Evolutionary conservation across 2,113 vertebrate species (phyloP), one percentile per base, ranked within the genome.

Genomic region (Xiphophorus maculatus): DNA sequence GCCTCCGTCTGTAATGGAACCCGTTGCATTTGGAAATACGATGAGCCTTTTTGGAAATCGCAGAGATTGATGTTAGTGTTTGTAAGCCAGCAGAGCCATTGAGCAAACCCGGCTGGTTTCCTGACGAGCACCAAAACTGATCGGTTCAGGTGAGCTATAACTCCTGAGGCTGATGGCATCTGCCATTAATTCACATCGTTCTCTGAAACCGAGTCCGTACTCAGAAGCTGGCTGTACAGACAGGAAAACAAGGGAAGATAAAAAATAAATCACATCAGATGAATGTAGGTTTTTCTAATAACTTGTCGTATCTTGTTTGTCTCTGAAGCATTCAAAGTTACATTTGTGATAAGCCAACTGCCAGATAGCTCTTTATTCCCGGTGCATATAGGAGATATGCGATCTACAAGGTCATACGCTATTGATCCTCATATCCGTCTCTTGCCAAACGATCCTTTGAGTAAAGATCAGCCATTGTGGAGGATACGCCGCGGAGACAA

Each of bases 401-500:
- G 19, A 66, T n/a, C 66, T 62, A 14, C 48, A 81, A 63, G 54
- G 73, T 74, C 73, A 63, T 10, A 25, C 54, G 28, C 9, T 64
- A 67, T 44, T 33, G 25, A 44, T 72, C 63, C 22, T 58, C 48
- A 58, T 54, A 64, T 72, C 58, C 67, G 42, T 37, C 58, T 58
- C 30, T 14, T 1, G 5, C 19, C 63, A 37, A 48, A 58, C 2
- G 44, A 66, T 54, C 63, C 42, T 74, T 72, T 28, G 22, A 71
- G 54, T 30, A 30, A 72, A 68, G 19, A 32, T 37, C 69, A 22
- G 54, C 62, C 61, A 22, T 44, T 66, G 62, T 40, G 61, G 64
- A 74, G 17, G 48, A 67, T 60, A 80, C 71, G 30, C 12, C 27
- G 11, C n/a, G 0, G 33, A 82, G 61, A 76, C 76, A 66, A 37